Base-by-base conservation (phyloP, 2,113 vertebrate species). In the Chamaetylas fuelleborni region DNA sequence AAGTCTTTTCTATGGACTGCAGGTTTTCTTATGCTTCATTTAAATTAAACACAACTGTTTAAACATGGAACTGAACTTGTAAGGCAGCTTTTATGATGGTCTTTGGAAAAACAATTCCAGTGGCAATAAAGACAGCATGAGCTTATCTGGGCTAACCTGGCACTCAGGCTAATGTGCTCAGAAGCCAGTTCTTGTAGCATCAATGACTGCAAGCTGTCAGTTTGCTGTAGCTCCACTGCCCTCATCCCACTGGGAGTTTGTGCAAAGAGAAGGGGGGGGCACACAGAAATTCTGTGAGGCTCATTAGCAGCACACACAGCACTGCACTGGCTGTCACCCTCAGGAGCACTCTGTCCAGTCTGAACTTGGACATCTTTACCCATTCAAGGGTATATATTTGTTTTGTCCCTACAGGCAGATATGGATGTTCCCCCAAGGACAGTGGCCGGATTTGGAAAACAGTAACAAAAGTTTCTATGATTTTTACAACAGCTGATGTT, bases 21-120 rank as follows among this genome's bases (percentile, higher is more conserved):
- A 84, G 48, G 36, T 76, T 93, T 96, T 58, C 42, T 93, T 22
- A 28, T 74, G 61, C 92, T 92, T 93, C 91, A 93, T 85, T 94
- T 94, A 90, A 79, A 38, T 83, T 92, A 93, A 91, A 94, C 62
- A 78, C 62, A 82, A 66, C 40, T 90, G 66, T 88, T 53, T 77
- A 82, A 80, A 80, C 26, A 13, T 20, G 69, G 61, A 78, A 33
- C 42, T 90, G 77, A 94, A 82, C 19, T 73, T 84, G 13, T 64
- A 86, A 94, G 34, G 36, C 29, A 90, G 47, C 12, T 77, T 85
- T 70, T 85, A 56, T 36, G 42, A 76, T 36, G 36, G 67, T 73
- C 71, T 79, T 88, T 54, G 14, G 50, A 92, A 70, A 90, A 93
- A 80, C 54, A 69, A 56, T 79, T 92, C 81, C 2, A 86, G 64